These are phyloP conservation scores for Pseudomyrmex cubaensis DNA, from an alignment of 1,140 invertebrate genomes.

Conservation along the genomic window DNA sequence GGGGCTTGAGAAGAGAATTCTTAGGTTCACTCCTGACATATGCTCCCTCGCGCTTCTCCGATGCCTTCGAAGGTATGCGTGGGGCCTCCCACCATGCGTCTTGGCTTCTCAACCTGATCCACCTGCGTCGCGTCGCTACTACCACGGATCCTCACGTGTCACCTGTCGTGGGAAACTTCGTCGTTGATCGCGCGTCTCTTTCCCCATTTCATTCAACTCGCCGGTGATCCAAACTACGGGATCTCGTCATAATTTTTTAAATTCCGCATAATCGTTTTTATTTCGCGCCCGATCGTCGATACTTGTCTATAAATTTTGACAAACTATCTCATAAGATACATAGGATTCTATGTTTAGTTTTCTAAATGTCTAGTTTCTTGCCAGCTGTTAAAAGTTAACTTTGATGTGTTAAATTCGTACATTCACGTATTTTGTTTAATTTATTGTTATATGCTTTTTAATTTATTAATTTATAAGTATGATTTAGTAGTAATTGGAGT, in stretches of 20 bases:
- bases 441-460: too few species aligned
- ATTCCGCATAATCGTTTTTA: too few species aligned
- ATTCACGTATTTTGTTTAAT: too few species aligned
- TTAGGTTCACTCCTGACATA: conserved; percentile 20
- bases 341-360: too few species aligned
- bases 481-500: too few species aligned
- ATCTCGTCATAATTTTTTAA: too few species aligned
- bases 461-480: too few species aligned
- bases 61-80: conserved; percentile 42
- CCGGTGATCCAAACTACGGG: neutral
- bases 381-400: too few species aligned
- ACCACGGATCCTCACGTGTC: conserved; percentile 83
- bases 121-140: conserved; percentile 79
- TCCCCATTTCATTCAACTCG: conserved; percentile 59
- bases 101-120: conserved; percentile 75
- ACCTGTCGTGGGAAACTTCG: conserved; percentile 83
- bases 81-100: conserved; percentile 59
- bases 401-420: too few species aligned
- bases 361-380: too few species aligned
- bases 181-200: conserved; percentile 68
- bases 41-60: conserved; percentile 36
- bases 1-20: neutral
- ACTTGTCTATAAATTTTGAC: neutral
- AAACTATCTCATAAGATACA: too few species aligned
- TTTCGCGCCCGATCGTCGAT: too few species aligned